phyloP scores from a whole-genome alignment of 2,888 invertebrate species.

The Zelleria hepariella region DNA sequence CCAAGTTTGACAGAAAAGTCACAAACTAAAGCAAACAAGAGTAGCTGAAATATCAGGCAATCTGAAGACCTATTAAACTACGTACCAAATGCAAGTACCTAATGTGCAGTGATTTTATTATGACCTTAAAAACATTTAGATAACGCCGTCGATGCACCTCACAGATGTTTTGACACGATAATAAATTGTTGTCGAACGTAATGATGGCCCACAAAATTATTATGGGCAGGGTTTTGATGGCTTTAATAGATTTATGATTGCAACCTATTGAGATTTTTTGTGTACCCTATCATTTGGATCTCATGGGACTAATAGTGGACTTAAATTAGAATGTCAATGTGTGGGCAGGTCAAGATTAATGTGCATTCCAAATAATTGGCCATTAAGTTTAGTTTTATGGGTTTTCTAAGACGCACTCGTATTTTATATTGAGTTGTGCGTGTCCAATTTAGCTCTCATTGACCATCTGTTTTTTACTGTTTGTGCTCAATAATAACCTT shows the following conservation, averaged over 20 bases:
- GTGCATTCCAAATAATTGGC: not conserved
- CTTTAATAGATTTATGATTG: constrained; percentile 1
- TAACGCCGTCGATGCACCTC: not conserved
- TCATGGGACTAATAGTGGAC: not conserved
- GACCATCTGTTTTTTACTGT: not conserved
- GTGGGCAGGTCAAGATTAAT: not conserved
- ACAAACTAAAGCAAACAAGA: too few relatives aligned
- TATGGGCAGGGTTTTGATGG: not conserved
- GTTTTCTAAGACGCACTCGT: not conserved
- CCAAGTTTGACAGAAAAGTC: too few relatives aligned
- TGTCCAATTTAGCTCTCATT: not conserved
- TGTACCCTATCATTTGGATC: not conserved
- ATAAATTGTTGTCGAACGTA: not conserved
- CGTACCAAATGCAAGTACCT: too few relatives aligned
- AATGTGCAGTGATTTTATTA: not conserved
- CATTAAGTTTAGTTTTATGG: not conserved
- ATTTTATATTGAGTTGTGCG: not conserved
- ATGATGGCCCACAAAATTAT: not conserved
- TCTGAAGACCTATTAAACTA: too few relatives aligned
- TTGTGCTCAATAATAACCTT: not conserved
- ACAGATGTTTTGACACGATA: not conserved
- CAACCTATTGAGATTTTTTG: not conserved
- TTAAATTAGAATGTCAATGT: not conserved
- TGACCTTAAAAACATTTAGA: not conserved
- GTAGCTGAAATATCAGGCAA: too few relatives aligned